Percentiles rank a stretch among this genome's conserved stretches.
These are phyloP conservation scores for Acanthis flammea DNA, from an alignment of 2,797 vertebrate species.

Conservation along the genomic window DNA sequence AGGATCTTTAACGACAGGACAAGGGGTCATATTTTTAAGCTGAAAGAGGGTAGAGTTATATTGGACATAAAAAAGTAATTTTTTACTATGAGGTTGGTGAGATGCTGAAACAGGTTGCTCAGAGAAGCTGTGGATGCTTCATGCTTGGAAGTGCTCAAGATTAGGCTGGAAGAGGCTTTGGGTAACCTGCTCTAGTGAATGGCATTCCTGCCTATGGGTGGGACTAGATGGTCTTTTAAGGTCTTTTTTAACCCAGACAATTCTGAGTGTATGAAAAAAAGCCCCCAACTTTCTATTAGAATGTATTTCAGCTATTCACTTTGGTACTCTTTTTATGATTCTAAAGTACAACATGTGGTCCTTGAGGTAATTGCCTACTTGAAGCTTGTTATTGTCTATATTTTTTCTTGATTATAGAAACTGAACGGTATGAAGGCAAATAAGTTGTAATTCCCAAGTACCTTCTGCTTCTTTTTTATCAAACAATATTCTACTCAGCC, in stretches of 20 bases:
- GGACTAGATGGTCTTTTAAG: background rate
- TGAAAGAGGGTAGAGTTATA: background rate
- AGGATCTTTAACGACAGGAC: fast-evolving
- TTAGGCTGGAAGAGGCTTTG: background rate
- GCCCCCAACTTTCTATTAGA: background rate
- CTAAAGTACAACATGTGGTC: background rate
- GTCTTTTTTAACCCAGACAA: background rate
- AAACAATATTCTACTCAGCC: background rate
- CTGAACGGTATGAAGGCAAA: background rate
- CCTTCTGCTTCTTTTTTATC: background rate
- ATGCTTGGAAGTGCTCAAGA: background rate
- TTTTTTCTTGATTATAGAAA: background rate
- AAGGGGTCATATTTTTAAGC: background rate
- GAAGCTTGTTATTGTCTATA: background rate
- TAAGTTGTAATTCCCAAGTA: background rate
- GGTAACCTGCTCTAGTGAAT: background rate
- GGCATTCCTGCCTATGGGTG: fast-evolving
- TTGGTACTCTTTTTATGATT: background rate
- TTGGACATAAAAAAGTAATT: background rate
- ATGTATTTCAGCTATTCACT: background rate
- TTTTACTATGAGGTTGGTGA: background rate
- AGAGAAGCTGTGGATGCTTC: background rate
- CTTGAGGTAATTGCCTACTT: background rate
- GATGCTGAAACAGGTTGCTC: background rate
- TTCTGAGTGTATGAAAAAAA: background rate